These are phyloP conservation scores for Aeoliscus strigatus DNA, from an alignment of 2,797 vertebrate genomes.

Conservation along the genomic window DNA sequence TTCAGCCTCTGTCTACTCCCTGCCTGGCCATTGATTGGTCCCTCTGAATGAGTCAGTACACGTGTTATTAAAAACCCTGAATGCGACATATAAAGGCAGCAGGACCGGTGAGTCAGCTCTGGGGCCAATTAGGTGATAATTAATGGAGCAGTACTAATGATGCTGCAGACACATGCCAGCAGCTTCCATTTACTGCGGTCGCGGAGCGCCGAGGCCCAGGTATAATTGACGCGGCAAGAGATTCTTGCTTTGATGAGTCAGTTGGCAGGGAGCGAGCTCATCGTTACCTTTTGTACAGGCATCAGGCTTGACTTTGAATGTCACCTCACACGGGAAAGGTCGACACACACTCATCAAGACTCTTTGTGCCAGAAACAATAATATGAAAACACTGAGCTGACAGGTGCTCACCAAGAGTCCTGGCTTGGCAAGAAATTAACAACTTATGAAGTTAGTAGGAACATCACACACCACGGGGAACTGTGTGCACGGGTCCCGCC, in stretches of 20 bases:
- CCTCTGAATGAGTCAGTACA: conserved; percentile 57
- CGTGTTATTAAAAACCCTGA: conserved; percentile 62
- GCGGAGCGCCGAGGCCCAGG: conserved; percentile 60
- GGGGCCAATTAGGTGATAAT: conserved; percentile 88
- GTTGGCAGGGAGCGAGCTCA: conserved; percentile 86
- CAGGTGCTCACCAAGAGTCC: conserved; percentile 5
- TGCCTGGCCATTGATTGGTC: conserved; percentile 76
- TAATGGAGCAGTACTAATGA: conserved; percentile 85
- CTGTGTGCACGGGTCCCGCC: too few relatives aligned
- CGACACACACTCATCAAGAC: conserved; percentile 48
- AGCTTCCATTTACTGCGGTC: conserved; percentile 80
- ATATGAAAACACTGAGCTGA: conserved; percentile 29
- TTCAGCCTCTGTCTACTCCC: conserved; percentile 74
- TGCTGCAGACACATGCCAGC: conserved; percentile 67
- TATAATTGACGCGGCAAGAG: conserved; percentile 83
- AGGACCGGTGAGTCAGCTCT: conserved; percentile 45
- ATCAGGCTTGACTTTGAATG: conserved; percentile 21
- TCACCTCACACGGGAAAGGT: conserved; percentile 63
- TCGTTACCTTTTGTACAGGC: conserved; percentile 51
- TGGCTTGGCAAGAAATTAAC: too few relatives aligned
- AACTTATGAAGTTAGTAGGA: too few relatives aligned
- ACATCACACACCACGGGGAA: too few relatives aligned
- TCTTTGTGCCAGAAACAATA: conserved; percentile 30
- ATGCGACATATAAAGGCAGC: conserved; percentile 69
- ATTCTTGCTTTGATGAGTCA: conserved; percentile 86